phyloP scores from a whole-genome alignment of 2,113 vertebrate genomes.

The Guaruba guarouba region DNA sequence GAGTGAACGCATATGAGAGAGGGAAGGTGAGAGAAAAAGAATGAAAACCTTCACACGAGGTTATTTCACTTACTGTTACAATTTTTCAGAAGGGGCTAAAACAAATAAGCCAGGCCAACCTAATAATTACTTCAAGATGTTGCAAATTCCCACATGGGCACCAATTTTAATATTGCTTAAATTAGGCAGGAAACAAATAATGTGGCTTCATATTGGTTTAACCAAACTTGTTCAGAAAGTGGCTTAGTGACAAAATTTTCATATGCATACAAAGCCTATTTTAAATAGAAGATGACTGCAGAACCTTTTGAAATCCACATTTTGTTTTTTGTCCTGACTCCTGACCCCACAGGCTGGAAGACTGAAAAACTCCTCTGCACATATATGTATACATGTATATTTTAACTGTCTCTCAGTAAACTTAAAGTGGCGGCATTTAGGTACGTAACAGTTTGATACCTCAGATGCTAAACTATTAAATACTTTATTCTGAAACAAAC shows the following conservation, averaged over 20 bases:
- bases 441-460: neutral
- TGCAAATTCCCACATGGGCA: neutral
- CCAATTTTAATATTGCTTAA: neutral
- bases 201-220: neutral
- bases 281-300: neutral
- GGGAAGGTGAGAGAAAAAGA: neutral
- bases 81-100: neutral
- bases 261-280: neutral
- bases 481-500: neutral
- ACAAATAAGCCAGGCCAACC: neutral
- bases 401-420: neutral
- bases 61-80: fast-evolving
- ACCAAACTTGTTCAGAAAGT: neutral
- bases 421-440: neutral
- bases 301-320: neutral
- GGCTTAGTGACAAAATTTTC: neutral
- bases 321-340: neutral
- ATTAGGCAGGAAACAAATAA: neutral
- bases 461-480: neutral
- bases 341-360: neutral
- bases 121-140: neutral
- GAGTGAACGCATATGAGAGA: fast-evolving
- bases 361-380: neutral
- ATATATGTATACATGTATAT: neutral
- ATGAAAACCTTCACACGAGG: fast-evolving